Percentiles rank a stretch among this genome's conserved stretches.
Evolutionary conservation across 2,113 vertebrate species (phyloP).

Genomic region (Psophia crepitans): DNA sequence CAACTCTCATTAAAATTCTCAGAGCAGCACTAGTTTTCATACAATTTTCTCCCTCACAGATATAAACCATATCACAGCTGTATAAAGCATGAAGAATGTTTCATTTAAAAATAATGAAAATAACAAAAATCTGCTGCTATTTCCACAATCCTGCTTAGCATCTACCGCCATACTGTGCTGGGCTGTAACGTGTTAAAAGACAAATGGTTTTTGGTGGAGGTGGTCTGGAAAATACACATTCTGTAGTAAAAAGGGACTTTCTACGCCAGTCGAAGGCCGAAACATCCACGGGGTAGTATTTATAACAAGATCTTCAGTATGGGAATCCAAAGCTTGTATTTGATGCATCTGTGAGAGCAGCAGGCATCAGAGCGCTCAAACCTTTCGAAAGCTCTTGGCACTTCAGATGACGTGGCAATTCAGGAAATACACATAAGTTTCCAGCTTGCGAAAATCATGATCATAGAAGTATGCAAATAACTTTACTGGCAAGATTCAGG

Average conservation of each 20-base stretch:
- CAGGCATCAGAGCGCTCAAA: background rate
- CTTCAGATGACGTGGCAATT: rapidly evolving
- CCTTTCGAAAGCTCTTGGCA: background rate
- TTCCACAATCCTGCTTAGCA: background rate
- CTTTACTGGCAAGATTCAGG: background rate
- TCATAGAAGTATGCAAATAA: background rate
- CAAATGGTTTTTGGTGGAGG: background rate
- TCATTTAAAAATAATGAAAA: background rate
- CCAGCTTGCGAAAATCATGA: background rate
- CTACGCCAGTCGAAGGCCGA: background rate
- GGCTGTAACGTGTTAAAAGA: background rate
- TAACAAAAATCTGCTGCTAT: background rate
- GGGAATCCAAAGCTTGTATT: background rate
- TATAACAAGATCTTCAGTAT: background rate
- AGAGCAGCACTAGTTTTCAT: background rate
- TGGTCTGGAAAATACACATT: background rate
- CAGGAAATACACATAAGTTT: background rate
- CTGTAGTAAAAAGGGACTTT: background rate
- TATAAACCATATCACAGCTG: background rate
- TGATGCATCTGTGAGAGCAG: background rate
- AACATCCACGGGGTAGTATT: background rate
- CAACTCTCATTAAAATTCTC: background rate
- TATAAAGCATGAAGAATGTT: background rate
- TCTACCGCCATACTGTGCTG: background rate
- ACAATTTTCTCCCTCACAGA: background rate